Conservation (phyloP, 2,888 invertebrate species). For the Spilarctia lutea region DNA sequence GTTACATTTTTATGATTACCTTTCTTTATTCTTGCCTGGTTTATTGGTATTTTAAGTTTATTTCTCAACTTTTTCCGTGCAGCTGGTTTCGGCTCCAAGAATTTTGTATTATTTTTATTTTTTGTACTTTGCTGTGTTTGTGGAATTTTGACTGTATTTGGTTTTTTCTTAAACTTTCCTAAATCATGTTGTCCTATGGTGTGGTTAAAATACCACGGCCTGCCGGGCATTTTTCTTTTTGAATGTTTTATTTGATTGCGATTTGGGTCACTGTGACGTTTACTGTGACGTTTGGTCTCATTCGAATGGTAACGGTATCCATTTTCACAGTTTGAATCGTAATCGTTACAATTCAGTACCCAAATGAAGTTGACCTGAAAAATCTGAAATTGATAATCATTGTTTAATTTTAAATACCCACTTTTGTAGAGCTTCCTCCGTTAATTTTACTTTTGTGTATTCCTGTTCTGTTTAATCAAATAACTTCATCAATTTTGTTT, state of each 20-base stretch:
- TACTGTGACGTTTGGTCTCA: background rate
- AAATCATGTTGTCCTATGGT: background rate
- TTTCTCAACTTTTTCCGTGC: background rate
- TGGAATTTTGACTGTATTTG: background rate
- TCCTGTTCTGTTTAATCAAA: background rate
- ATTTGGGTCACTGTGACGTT: background rate
- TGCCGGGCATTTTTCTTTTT: background rate
- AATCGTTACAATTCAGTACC: background rate
- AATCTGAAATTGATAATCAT: conserved; percentile 1
- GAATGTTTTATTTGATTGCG: background rate
- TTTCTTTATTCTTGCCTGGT: background rate
- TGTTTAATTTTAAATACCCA: background rate
- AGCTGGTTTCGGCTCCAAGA: background rate
- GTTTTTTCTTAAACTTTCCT: background rate
- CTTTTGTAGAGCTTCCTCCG: background rate
- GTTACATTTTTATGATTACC: background rate
- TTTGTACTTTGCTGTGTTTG: background rate
- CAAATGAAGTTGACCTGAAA: background rate
- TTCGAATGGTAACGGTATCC: background rate
- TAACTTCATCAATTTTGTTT: background rate
- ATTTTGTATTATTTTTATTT: background rate
- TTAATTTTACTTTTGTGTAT: background rate
- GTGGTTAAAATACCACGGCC: background rate
- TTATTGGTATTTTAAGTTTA: background rate
- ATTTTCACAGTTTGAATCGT: background rate